These are phyloP conservation scores for Dasyprocta punctata DNA, from an alignment of 2,113 vertebrate genomes.

Conservation along the genomic window DNA sequence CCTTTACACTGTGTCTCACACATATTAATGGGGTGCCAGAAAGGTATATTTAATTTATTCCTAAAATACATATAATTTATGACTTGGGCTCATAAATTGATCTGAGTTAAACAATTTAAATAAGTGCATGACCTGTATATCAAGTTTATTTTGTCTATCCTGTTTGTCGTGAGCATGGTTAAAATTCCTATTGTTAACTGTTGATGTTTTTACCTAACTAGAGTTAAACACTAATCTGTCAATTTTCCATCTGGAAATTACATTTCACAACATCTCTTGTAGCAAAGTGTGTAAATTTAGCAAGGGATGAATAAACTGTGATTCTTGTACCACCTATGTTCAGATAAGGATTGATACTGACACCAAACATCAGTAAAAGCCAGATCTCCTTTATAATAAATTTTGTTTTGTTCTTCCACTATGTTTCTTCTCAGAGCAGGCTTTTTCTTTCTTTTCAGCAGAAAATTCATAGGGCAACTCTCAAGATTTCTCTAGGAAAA, in stretches of 20 bases:
- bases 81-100: background rate
- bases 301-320: background rate
- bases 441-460: background rate
- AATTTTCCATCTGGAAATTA: background rate
- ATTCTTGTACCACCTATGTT: background rate
- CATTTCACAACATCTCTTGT: background rate
- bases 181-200: background rate
- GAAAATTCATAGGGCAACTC: background rate
- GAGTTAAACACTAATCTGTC: background rate
- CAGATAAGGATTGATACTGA: background rate
- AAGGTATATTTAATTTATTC: background rate
- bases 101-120: background rate
- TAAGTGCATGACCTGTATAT: background rate
- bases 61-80: background rate
- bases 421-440: background rate
- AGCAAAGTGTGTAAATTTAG: background rate
- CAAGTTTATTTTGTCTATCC: background rate
- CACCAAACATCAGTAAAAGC: background rate
- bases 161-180: background rate
- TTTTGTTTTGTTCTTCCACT: background rate
- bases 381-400: too few relatives aligned
- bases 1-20: background rate
- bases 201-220: background rate
- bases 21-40: background rate
- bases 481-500: background rate